phyloP scores from a whole-genome alignment of 2,113 vertebrate genomes.

The Jaculus jaculus region DNA sequence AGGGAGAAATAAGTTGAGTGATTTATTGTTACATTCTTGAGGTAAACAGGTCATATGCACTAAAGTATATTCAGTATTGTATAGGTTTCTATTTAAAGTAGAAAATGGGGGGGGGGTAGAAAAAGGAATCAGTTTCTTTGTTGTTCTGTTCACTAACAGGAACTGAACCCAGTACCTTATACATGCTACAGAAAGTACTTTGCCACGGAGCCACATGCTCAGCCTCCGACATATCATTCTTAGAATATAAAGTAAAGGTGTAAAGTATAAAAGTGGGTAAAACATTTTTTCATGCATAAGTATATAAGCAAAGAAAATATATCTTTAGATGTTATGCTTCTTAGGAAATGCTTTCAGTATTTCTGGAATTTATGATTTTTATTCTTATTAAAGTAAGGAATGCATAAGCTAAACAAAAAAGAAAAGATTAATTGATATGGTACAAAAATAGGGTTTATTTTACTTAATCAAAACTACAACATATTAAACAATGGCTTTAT shows the following conservation, averaged over 20 bases:
- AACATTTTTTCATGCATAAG: not conserved
- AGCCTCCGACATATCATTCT: not conserved
- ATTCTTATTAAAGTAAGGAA: not conserved
- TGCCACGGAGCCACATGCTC: not conserved
- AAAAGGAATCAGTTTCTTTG: not conserved
- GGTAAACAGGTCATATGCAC: not conserved
- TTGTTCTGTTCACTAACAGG: not conserved
- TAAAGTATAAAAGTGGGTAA: constrained; percentile 5
- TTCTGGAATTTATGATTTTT: not conserved
- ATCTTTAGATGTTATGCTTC: not conserved
- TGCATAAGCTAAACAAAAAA: not conserved
- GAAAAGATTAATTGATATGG: not conserved
- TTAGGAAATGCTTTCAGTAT: not conserved
- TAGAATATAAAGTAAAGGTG: not conserved
- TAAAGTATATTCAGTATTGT: not conserved
- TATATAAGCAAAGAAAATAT: not conserved
- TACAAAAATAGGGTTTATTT: constrained; percentile 6
- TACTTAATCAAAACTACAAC: not conserved
- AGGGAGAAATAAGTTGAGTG: not conserved
- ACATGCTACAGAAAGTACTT: not conserved
- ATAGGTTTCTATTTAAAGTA: not conserved
- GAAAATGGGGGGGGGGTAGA: not conserved
- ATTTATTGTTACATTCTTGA: not conserved
- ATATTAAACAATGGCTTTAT: constrained; percentile 9
- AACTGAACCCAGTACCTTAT: not conserved